Evolutionary conservation across 2,797 vertebrate genomes (phyloP), one percentile per base, ranked within the genome.

Genomic region (Sebastes nivosus): DNA sequence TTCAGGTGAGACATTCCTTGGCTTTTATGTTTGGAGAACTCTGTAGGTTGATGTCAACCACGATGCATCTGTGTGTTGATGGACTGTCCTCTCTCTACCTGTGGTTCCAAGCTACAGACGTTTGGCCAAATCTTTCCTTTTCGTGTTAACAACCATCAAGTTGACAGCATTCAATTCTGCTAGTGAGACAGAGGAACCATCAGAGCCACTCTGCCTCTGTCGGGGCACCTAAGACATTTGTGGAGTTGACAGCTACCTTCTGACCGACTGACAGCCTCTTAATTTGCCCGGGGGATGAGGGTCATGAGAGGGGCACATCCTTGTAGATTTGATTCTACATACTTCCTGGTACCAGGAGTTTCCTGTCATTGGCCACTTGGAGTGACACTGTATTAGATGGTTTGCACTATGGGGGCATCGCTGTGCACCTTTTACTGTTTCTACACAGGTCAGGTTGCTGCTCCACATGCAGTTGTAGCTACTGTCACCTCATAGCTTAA

Each of bases 231-330:
- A 2, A 66, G 57, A 63, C 25, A 67, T 88, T 67, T 25, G 46
- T 61, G 4, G 32, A 70, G 59, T 16, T 80, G 81, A 87, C 73
- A 69, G 60, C 52, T 78, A 64, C 46, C 64, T 67, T 87, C 61
- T 67, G 60, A 67, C 54, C 78, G 79, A 87, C 29, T 83, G 78
- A 76, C 72, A 82, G 67, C 32, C 22, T 75, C 61, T 67, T 80
- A 75, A 80, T 88, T 71, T 75, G 34, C 64, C 66, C 46, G 14
- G 24, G 27, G 58, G 50, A 64, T 38, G 58, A 29, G 42, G 73
- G 79, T 71, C 70, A 73, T 36, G 11, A 9, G 77, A 79, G 69
- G n/a, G 72, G 8, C 61, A 61, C 38, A 60, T 81, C 75, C 69
- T 46, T 34, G 60, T 34, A 72, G 68, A 76, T 74, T 74, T 32